These are phyloP conservation scores for Argopecten irradians DNA, from an alignment of 1,140 invertebrate species.

Conservation along the genomic window DNA sequence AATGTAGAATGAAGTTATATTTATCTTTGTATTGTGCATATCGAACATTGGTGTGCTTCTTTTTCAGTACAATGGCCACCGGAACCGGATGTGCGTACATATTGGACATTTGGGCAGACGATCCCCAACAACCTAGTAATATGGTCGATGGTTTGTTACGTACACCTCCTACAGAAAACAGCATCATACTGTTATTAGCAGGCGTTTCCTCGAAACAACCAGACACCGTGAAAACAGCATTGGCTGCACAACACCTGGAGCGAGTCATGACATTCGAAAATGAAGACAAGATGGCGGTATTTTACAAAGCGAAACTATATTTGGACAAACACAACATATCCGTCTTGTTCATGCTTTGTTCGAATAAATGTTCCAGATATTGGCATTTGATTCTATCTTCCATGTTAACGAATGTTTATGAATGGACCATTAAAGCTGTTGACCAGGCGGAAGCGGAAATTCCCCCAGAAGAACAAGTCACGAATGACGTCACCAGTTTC, in stretches of 20 bases:
- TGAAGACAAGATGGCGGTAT: neutral
- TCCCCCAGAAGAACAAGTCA: neutral
- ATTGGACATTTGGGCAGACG: neutral
- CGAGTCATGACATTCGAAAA: neutral
- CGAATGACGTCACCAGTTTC: constrained; percentile 2
- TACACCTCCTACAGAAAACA: neutral
- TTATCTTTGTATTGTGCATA: no score
- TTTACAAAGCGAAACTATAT: constrained; percentile 44
- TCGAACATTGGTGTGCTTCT: no score
- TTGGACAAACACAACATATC: constrained; percentile 25
- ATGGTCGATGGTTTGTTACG: neutral
- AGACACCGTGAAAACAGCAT: neutral
- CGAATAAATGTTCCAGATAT: neutral
- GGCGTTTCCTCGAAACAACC: neutral
- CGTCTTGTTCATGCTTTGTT: constrained; percentile 36
- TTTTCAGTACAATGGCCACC: neutral
- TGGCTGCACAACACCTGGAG: neutral
- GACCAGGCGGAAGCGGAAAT: neutral
- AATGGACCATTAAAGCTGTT: constrained; percentile 26
- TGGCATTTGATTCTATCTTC: constrained; percentile 32
- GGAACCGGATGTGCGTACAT: neutral
- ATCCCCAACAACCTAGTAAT: neutral
- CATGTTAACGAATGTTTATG: constrained; percentile 44
- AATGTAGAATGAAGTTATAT: no score
- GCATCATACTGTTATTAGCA: neutral